A percentile compares a stretch with the other conserved stretches of the same genome.
phyloP scores from a whole-genome alignment of 2,113 vertebrate species.

The Coptodon bakossiorum region DNA sequence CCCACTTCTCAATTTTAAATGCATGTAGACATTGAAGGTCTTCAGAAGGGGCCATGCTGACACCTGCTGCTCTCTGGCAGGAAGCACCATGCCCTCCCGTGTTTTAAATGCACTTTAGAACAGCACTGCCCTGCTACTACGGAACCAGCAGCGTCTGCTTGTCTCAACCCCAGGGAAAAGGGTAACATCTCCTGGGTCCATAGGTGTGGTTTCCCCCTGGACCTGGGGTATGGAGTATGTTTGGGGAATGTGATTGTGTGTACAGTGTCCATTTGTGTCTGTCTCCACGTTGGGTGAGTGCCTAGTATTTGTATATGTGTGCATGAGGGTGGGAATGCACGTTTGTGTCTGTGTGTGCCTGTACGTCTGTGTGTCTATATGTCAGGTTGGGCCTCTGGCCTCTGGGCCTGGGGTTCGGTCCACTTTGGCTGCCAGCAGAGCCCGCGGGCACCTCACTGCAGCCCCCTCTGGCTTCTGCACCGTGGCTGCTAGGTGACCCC shows the following conservation, averaged over 20 bases:
- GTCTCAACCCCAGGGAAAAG: background rate
- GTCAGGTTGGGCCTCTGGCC: background rate
- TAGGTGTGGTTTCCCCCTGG: background rate
- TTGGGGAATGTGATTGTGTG: background rate
- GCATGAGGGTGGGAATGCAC: background rate
- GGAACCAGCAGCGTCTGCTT: background rate
- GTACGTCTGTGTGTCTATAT: background rate
- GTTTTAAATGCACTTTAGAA: background rate
- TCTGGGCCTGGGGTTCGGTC: background rate
- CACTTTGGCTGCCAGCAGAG: background rate
- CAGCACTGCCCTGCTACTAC: background rate
- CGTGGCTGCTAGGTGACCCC: background rate
- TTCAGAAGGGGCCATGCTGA: background rate
- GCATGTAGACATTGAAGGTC: background rate
- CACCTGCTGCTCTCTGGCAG: background rate
- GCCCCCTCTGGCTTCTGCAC: background rate
- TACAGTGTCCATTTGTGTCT: background rate
- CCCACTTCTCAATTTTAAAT: background rate
- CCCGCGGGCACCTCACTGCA: background rate
- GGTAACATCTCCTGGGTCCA: background rate
- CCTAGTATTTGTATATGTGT: background rate
- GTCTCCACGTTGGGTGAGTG: background rate
- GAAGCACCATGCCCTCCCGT: background rate
- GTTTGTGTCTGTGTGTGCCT: background rate
- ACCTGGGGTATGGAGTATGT: background rate